Evolutionary conservation across 2,113 vertebrate species (phyloP).

Genomic region (Limanda limanda): DNA sequence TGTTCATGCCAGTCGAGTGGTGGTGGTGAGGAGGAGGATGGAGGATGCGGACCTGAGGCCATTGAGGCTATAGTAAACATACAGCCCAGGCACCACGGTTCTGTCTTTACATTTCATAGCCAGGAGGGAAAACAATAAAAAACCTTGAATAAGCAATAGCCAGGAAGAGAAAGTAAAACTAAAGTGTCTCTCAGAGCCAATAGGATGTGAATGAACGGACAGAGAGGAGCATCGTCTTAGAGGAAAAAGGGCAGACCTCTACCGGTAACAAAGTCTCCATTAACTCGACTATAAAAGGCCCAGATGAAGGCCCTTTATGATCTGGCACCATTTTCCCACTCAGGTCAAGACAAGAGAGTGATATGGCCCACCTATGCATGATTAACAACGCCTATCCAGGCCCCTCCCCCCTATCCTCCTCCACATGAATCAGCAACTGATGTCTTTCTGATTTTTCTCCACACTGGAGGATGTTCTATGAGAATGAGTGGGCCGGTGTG

Average conservation of each 20-base stretch:
- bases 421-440: constrained; percentile 48
- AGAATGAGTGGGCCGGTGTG: constrained; percentile 49
- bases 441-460: constrained; percentile 8
- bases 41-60: constrained; percentile 4
- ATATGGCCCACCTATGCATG: constrained; percentile 34
- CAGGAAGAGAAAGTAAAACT: constrained; percentile 11
- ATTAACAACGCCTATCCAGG: constrained; percentile 35
- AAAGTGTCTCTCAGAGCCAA: neutral
- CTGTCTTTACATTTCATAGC: constrained; percentile 18
- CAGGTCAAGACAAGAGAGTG: constrained; percentile 36
- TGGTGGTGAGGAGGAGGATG: neutral
- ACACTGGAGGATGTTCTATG: constrained; percentile 16
- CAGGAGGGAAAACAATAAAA: constrained; percentile 27
- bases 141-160: neutral
- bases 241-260: constrained; percentile 37
- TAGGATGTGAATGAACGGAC: constrained; percentile 28
- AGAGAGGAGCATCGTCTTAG: constrained; percentile 23
- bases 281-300: constrained; percentile 54
- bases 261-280: constrained; percentile 41
- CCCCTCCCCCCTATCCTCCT: constrained; percentile 19
- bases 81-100: neutral
- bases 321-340: constrained; percentile 48
- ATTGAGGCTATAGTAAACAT: constrained; percentile 13
- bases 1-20: neutral
- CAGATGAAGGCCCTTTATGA: constrained; percentile 44